Conservation (phyloP, 2,113 vertebrate genomes). For the Micronycteris hirsuta region DNA sequence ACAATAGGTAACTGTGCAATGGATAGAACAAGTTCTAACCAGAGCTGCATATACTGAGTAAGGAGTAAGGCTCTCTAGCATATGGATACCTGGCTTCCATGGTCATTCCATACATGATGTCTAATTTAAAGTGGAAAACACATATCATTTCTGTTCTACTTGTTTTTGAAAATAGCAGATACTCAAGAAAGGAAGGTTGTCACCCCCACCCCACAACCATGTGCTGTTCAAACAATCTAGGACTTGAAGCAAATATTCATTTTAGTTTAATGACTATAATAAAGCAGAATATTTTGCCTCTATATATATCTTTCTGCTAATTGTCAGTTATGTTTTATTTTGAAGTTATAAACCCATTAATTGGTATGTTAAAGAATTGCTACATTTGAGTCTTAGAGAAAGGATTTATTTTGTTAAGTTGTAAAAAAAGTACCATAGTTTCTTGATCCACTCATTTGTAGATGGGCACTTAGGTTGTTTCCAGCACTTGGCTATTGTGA, state of each 20-base stretch:
- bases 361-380: not conserved
- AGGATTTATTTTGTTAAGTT: not conserved
- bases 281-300: not conserved
- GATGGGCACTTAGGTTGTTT: too few species aligned
- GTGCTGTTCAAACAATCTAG: not conserved
- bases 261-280: not conserved
- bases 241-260: not conserved
- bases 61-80: not conserved
- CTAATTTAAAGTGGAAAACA: not conserved
- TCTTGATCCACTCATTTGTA: too few species aligned
- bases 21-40: not conserved
- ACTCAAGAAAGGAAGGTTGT: not conserved
- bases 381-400: not conserved
- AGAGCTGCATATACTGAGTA: not conserved
- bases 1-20: not conserved
- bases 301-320: not conserved
- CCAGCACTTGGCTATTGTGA: too few species aligned
- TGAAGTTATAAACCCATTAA: not conserved
- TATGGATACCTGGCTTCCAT: not conserved
- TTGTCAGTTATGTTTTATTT: not conserved
- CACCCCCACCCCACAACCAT: too few species aligned
- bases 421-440: too few species aligned
- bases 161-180: not conserved
- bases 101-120: not conserved
- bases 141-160: not conserved